A percentile compares a stretch with the other conserved stretches of the same genome.
These are phyloP conservation scores for Rhizoglyphus robini DNA, from an alignment of 1,140 invertebrate species.

Conservation along the genomic window DNA sequence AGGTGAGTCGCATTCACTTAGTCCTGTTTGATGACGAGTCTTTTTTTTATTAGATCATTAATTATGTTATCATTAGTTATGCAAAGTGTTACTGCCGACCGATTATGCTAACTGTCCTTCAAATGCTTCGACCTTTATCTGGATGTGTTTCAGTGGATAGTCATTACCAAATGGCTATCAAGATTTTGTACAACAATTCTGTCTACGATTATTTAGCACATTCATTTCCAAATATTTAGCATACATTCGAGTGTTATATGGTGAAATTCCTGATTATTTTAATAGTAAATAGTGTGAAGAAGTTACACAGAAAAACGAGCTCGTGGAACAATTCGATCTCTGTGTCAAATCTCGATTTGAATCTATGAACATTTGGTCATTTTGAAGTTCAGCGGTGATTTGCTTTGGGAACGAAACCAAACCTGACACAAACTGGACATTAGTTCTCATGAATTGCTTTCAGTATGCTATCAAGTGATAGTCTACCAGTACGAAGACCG, in stretches of 20 bases:
- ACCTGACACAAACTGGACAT: background rate
- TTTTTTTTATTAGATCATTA: constrained; percentile 1
- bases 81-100: background rate
- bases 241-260: background rate
- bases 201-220: background rate
- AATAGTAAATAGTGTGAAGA: background rate
- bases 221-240: background rate
- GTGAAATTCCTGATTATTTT: background rate
- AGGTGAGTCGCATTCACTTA: too few species aligned
- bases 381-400: background rate
- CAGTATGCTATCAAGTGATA: background rate
- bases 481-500: background rate
- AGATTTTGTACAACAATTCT: background rate
- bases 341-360: too few species aligned
- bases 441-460: background rate
- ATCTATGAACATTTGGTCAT: background rate
- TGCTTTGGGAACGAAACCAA: background rate
- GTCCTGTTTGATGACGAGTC: too few species aligned
- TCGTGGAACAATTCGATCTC: background rate
- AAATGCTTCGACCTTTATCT: background rate
- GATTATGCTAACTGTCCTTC: background rate
- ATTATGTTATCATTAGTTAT: too few species aligned
- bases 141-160: background rate
- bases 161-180: background rate
- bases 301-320: background rate